Percentiles rank a stretch among this genome's conserved stretches.
These are phyloP conservation scores for Morone saxatilis DNA, from an alignment of 2,113 vertebrate species.

Conservation along the genomic window DNA sequence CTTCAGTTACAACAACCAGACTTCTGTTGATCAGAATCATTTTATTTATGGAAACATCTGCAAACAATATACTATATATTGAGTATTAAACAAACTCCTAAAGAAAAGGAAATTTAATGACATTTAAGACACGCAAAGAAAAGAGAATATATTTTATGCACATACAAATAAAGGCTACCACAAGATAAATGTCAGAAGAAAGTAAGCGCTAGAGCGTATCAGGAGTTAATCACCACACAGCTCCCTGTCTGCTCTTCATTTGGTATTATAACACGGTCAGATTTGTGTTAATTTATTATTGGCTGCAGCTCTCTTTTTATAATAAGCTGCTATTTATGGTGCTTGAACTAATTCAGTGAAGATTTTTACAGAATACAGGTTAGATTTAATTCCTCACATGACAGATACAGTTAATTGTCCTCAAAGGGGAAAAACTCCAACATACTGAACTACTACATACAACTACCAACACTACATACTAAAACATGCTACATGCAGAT, in stretches of 20 bases:
- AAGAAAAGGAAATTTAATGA: constrained; percentile 1
- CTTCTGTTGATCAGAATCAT: too few species aligned
- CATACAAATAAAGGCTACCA: background rate
- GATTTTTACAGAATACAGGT: background rate
- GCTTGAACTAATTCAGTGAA: background rate
- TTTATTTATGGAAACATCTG: too few species aligned
- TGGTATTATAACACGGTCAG: background rate
- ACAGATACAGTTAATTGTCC: background rate
- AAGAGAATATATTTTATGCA: background rate
- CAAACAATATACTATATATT: too few species aligned
- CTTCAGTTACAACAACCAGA: background rate
- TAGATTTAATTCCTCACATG: background rate
- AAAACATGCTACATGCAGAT: too few species aligned
- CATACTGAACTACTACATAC: background rate
- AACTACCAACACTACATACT: too few species aligned
- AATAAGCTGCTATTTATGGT: constrained; percentile 8
- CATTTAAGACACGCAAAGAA: constrained; percentile 18
- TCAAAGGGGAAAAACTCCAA: background rate
- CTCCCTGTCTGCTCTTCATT: background rate
- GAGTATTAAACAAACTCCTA: background rate
- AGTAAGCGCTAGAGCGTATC: background rate
- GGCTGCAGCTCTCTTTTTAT: background rate
- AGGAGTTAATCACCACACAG: background rate
- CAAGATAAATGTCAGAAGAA: constrained; percentile 21
- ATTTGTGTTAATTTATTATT: constrained; percentile 1